A percentile compares a stretch with the other conserved stretches of the same genome.
Evolutionary conservation across 2,888 invertebrate genomes (phyloP).

Genomic region (Tachina fera): DNA sequence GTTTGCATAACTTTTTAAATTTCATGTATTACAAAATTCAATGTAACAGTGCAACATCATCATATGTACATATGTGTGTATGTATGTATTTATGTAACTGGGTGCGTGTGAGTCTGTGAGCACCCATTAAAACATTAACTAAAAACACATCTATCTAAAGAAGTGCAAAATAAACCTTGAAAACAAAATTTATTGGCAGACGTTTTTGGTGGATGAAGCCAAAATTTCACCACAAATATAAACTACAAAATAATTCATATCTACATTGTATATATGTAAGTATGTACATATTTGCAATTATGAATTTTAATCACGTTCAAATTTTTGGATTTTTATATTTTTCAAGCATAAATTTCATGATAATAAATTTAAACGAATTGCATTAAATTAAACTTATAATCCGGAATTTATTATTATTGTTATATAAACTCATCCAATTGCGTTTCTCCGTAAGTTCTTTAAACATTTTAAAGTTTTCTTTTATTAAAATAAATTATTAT

Average conservation of each 20-base stretch:
- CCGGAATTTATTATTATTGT: constrained; percentile 42
- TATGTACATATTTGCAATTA: constrained; percentile 32
- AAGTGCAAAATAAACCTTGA: constrained; percentile 68
- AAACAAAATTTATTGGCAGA: constrained; percentile 67
- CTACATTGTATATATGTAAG: no score
- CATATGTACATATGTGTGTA: background rate
- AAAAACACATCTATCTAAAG: constrained; percentile 34
- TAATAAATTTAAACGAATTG: constrained; percentile 42
- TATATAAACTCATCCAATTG: background rate
- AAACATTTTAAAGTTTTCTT: constrained; percentile 32
- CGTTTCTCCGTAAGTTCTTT: constrained; percentile 29
- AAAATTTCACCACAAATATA: constrained; percentile 66
- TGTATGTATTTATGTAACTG: background rate
- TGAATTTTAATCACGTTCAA: constrained; percentile 56
- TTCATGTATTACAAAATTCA: constrained; percentile 40
- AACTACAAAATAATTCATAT: constrained; percentile 10
- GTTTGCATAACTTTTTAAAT: constrained; percentile 23
- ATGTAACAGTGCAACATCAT: constrained; percentile 13
- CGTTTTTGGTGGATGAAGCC: constrained; percentile 63
- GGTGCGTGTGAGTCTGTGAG: background rate
- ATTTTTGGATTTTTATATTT: constrained; percentile 2
- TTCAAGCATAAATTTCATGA: constrained; percentile 14
- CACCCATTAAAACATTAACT: constrained; percentile 18
- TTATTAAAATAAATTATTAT: constrained; percentile 13
- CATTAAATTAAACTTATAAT: constrained; percentile 40